Evolutionary conservation across 2,113 vertebrate species (phyloP).

Genomic region (Nymphicus hollandicus): DNA sequence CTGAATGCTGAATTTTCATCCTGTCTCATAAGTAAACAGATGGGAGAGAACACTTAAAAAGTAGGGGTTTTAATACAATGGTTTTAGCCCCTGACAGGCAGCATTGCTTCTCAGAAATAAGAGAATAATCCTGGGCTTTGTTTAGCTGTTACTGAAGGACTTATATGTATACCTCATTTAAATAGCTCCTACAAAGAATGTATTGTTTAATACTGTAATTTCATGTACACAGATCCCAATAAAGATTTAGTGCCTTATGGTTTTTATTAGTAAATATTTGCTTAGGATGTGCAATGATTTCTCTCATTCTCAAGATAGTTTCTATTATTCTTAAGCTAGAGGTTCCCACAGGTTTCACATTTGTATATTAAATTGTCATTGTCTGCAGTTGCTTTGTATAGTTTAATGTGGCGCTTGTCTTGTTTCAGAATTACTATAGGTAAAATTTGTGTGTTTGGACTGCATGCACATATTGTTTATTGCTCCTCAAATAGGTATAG

Average conservation of each 20-base stretch:
- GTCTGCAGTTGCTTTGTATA: background rate
- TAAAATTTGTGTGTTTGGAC: background rate
- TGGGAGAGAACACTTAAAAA: background rate
- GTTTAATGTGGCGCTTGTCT: background rate
- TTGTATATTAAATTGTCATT: background rate
- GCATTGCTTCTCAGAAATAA: background rate
- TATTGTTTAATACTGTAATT: constrained; percentile 8
- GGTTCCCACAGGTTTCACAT: background rate
- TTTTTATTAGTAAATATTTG: background rate
- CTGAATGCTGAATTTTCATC: background rate
- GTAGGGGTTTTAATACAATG: background rate
- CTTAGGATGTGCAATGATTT: background rate
- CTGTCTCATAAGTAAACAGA: background rate
- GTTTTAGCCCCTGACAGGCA: background rate
- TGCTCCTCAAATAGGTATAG: background rate
- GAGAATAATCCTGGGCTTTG: background rate
- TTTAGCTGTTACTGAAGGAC: background rate
- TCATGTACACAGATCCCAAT: background rate
- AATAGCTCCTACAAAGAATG: constrained; percentile 23
- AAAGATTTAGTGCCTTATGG: constrained; percentile 15
- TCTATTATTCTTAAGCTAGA: background rate
- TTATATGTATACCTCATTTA: background rate
- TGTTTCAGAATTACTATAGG: background rate
- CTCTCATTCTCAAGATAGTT: background rate
- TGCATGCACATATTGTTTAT: background rate